Conservation (phyloP, 1,140 invertebrate species). For the Antheraea pernyi region DNA sequence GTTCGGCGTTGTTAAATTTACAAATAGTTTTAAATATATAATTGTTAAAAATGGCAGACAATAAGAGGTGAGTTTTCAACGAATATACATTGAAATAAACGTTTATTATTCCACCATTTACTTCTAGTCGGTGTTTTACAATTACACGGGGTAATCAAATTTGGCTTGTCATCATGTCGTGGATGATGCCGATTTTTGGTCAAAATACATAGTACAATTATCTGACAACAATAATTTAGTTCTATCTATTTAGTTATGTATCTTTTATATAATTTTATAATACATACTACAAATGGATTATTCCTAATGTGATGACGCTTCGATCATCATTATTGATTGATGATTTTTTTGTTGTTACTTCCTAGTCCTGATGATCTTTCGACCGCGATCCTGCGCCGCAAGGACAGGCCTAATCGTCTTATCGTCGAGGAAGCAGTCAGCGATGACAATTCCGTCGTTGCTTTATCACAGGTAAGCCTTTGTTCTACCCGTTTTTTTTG, state of each 20-base stretch:
- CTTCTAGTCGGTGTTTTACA: slow-evolving; percentile 27
- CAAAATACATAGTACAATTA: neutral
- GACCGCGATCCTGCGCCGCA: slow-evolving; percentile 98
- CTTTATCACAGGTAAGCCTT: slow-evolving; percentile 84
- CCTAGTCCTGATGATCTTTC: slow-evolving; percentile 94
- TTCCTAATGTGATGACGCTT: neutral
- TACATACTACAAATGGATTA: neutral
- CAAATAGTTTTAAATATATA: slow-evolving; percentile 55
- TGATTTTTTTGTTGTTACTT: slow-evolving; percentile 33
- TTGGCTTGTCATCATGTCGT: slow-evolving; percentile 79
- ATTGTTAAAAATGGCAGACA: slow-evolving; percentile 78
- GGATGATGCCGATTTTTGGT: slow-evolving; percentile 29
- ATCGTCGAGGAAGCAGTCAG: slow-evolving; percentile 98
- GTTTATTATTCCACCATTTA: neutral
- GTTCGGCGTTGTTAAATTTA: slow-evolving; percentile 64
- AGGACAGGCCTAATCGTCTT: slow-evolving; percentile 98
- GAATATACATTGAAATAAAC: neutral
- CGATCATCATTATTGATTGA: neutral
- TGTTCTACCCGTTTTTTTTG: too few relatives aligned
- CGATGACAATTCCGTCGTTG: slow-evolving; percentile 99
- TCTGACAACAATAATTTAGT: neutral
- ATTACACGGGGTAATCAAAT: slow-evolving; percentile 57
- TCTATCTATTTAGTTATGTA: neutral
- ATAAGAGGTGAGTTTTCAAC: slow-evolving; percentile 76
- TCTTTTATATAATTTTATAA: neutral